Conservation (phyloP, 2,797 vertebrate genomes). For the Gambelia wislizenii region DNA sequence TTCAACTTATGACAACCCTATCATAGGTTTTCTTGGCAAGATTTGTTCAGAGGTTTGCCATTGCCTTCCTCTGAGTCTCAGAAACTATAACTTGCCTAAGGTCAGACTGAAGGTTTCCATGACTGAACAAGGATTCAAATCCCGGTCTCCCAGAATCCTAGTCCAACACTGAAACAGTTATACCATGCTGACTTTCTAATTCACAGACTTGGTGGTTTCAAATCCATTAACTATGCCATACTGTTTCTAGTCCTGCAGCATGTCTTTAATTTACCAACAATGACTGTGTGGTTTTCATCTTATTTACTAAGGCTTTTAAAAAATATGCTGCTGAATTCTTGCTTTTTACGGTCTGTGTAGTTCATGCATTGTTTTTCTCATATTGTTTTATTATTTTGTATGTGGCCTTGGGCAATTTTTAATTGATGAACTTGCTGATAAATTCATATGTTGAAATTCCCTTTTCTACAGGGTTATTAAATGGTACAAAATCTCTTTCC, state of each 20-base stretch:
- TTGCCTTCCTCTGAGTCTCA: no score
- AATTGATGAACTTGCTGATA: background rate
- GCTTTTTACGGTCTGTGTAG: background rate
- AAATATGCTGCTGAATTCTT: background rate
- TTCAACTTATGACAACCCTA: no score
- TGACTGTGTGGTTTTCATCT: background rate
- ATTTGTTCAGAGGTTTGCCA: no score
- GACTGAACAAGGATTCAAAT: no score
- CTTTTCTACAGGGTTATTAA: background rate
- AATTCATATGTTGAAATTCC: background rate
- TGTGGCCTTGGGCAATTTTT: background rate
- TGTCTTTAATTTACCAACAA: background rate
- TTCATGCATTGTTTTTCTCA: background rate
- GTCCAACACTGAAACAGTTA: no score
- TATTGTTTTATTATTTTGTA: background rate
- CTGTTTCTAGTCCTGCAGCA: background rate
- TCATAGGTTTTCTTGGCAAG: no score
- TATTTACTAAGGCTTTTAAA: background rate
- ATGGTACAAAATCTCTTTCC: background rate
- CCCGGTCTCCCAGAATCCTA: no score
- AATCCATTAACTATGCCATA: background rate
- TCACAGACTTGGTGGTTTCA: background rate
- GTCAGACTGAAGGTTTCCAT: no score
- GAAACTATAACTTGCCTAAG: no score
- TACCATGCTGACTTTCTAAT: no score